Conservation (phyloP, 1,140 invertebrate genomes). For the Phymorhynchus buccinoides region DNA sequence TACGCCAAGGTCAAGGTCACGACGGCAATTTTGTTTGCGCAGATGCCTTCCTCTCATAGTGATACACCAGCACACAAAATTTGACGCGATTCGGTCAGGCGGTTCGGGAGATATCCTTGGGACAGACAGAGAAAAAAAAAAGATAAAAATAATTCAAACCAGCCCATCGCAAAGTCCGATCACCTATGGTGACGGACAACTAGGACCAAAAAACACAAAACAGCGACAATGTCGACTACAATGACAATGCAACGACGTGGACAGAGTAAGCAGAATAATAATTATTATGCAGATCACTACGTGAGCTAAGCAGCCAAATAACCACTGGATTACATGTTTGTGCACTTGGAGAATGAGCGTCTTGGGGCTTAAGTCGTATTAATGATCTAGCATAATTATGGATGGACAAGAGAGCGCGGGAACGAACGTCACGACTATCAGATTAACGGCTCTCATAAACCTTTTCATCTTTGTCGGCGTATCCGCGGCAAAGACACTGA, state of each 20-base stretch:
- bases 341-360: background rate
- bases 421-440: no score
- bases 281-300: background rate
- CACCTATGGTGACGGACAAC: background rate
- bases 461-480: no score
- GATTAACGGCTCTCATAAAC: no score
- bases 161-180: background rate
- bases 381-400: constrained; percentile 2
- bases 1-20: no score
- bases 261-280: background rate
- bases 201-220: background rate
- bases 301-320: background rate
- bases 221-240: no score
- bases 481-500: no score
- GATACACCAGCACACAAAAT: background rate
- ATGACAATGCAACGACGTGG: background rate
- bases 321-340: background rate
- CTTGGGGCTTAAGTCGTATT: background rate
- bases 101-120: no score
- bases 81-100: no score
- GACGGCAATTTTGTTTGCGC: no score
- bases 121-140: background rate
- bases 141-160: no score
- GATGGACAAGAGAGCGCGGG: background rate
- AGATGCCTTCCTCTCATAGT: no score